These are phyloP conservation scores for Orientallactaga sibirica DNA, from an alignment of 2,797 vertebrate species.

Conservation along the genomic window DNA sequence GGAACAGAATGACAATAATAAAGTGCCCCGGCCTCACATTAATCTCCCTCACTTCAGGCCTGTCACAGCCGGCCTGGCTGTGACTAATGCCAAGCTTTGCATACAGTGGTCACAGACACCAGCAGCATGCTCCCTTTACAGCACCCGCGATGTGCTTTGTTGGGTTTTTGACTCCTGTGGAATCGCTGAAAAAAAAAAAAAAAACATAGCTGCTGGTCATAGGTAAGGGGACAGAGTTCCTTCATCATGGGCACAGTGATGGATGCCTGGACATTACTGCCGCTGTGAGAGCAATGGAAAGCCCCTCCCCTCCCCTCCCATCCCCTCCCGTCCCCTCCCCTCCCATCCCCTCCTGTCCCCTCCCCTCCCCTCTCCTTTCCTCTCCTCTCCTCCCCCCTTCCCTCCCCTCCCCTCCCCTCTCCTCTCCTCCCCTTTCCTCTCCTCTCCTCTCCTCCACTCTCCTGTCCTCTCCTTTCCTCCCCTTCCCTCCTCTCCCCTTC, in stretches of 20 bases:
- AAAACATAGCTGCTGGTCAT: constrained; percentile 86
- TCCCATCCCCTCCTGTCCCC: neutral
- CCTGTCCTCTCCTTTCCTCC: neutral
- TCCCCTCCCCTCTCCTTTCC: neutral
- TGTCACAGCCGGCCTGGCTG: constrained; percentile 96
- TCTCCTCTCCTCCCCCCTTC: neutral
- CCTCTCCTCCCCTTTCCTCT: neutral
- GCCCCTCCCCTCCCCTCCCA: neutral
- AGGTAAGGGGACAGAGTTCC: constrained; percentile 85
- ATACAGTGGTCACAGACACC: constrained; percentile 97
- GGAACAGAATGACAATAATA: constrained; percentile 99
- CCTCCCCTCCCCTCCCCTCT: neutral
- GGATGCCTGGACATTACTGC: constrained; percentile 71
- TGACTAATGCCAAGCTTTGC: constrained; percentile 99
- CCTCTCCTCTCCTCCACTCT: neutral
- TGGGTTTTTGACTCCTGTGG: constrained; percentile 90
- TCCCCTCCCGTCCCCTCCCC: neutral
- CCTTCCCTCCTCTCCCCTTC: too few species aligned
- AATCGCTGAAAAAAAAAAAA: constrained; percentile 85
- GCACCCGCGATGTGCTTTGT: constrained; percentile 88
- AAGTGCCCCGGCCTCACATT: constrained; percentile 97
- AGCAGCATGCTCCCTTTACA: constrained; percentile 90
- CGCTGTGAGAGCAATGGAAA: constrained; percentile 22
- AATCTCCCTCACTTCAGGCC: constrained; percentile 98
- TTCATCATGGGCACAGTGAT: constrained; percentile 86